Base-by-base conservation (phyloP, 2,888 invertebrate species). In the Tinea pellionella region DNA sequence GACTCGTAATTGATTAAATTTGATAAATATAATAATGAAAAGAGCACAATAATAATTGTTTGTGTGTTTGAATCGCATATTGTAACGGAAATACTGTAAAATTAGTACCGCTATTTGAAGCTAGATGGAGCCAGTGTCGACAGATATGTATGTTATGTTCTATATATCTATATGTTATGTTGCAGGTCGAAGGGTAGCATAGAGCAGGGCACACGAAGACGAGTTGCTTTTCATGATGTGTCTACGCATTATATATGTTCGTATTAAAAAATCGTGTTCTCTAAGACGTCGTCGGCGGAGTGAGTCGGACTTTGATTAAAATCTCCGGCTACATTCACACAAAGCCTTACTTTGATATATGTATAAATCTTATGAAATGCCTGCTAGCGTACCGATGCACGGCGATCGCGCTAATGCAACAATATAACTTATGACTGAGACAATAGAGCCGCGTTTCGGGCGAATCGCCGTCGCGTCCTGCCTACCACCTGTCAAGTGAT, bases 401-500 rank as follows among this genome's bases (percentile, higher is more conserved):
- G 64, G 55, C 63, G 13, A n/a, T n/a, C 8, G 15, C 59, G 8
- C 61, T 29, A 69, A 68, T 62, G 42, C 68, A 24, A 15, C 55
- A 11, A n/a, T 58, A 11, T 1, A 24, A 57, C 57, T 57, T 29
- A 30, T 13, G 30, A 12, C 58, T 47, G 12, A n/a, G 11, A 29
- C n/a, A 12, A 32, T 16, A 42, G 19, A 13, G 60, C 37, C 37
- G 37, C 6, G 24, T n/a, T 41, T 60, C 37, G 24, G 2, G 1
- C 24, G 30, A 12, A 41, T 13, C 0, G 8, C 12, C 0, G 32
- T 1, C 13, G 32, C 65, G 70, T 67, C 70, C 73, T 76, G 73
- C 78, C 78, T 84, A 87, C 87, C 87, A 87, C 87, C 87, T 87
- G 87, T 86, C 86, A 84, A 78, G 87, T 87, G 86, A 87, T 84